Evolutionary conservation across 2,113 vertebrate species (phyloP), one percentile per base, ranked within the genome.

Genomic region (Barbus barbus): DNA sequence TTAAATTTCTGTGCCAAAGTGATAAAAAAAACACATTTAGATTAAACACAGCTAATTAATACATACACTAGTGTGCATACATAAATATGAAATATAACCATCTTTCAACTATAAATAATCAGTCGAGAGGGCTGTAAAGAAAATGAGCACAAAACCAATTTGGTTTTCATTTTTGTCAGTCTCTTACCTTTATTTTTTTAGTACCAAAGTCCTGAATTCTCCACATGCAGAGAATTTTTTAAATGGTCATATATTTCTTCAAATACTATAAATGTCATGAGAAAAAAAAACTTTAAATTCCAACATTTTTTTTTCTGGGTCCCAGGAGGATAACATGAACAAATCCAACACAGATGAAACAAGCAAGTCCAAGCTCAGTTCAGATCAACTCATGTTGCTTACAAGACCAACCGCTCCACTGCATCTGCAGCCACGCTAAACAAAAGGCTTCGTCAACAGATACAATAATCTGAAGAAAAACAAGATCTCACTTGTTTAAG

Each of bases 381-480:
- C n/a, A 67, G 78, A 51, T 48, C 41, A 80, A 13, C 38, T 80
- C n/a, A 7, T 4, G 4, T 31, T 80, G 60, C 78, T 80, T 48
- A 67, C 2, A 78, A 12, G 3, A 18, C 36, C 24, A 51, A 31
- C 24, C 46, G 24, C 44, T 75, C 28, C 13, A 33, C 73, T 12
- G 26, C 46, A 33, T 33, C 73, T 9, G 24, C 46, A 76, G 24
- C 46, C 31, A 28, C 18, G 16, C 28, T 16, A 58, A 58, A 31
- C 74, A 51, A 51, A 58, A 24, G 11, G 1, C 65, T 31, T 18
- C 28, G 13, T 36, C 65, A 18, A 33, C 5, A 1, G 9, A 36
- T 58, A 24, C 31, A 78, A 56, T n/a, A 81, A 81, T 81, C 9
- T 81, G 31, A 81, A 56, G 2, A 7, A 82, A 82, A 82, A 38